Percentiles rank a stretch among this genome's conserved stretches.
Conservation (phyloP, 2,888 invertebrate genomes). For the Plemyria rubiginata region DNA sequence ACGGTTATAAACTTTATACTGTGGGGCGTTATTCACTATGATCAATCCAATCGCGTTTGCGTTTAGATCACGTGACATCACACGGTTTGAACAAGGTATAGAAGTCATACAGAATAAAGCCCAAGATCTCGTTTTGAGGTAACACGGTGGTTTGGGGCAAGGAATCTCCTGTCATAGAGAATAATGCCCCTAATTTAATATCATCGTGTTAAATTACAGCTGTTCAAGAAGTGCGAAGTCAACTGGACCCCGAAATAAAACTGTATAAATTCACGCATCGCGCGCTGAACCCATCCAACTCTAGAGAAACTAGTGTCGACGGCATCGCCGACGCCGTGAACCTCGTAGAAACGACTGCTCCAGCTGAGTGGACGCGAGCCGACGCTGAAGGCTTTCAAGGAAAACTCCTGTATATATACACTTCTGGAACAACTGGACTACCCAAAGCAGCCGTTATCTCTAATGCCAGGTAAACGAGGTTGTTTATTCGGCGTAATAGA, state of each 20-base stretch:
- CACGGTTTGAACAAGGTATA: no score
- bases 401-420: constrained; percentile 97
- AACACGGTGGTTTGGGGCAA: no score
- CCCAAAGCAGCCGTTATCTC: constrained; percentile 99
- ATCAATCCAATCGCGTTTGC: no score
- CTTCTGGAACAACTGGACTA: constrained; percentile 98
- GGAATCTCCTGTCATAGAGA: no score
- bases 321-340: constrained; percentile 85
- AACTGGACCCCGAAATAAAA: constrained; percentile 87
- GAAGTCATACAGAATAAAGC: no score
- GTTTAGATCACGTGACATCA: no score
- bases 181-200: no score
- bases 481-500: no score
- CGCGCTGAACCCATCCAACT: constrained; percentile 53
- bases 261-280: constrained; percentile 86
- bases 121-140: no score
- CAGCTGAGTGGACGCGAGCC: constrained; percentile 82
- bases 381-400: constrained; percentile 90
- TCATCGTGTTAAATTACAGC: constrained; percentile 78
- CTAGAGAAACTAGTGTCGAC: constrained; percentile 57
- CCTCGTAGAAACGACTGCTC: constrained; percentile 83
- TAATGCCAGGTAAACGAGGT: constrained; percentile 89
- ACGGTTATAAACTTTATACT: no score
- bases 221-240: constrained; percentile 87
- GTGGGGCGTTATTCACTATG: no score